These are phyloP conservation scores for Thripadectes ignobilis DNA, from an alignment of 2,797 vertebrate genomes.

Conservation along the genomic window DNA sequence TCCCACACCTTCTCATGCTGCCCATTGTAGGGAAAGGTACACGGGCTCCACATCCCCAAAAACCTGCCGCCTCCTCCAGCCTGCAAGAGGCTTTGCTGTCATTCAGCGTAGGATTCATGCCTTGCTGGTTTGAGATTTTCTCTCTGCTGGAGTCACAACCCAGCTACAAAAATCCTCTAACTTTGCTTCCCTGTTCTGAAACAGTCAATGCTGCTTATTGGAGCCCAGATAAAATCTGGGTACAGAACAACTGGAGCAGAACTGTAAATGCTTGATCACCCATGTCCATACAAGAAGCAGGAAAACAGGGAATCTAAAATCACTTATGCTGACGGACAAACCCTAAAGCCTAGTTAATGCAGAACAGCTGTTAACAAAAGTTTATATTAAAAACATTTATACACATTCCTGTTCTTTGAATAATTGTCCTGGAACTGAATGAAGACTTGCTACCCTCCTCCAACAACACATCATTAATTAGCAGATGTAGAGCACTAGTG, in stretches of 20 bases:
- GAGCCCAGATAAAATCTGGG: not conserved
- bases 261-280: not conserved
- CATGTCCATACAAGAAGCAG: not conserved
- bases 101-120: rapidly evolving
- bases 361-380: not conserved
- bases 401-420: not conserved
- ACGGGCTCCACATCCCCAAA: not conserved
- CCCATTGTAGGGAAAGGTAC: not conserved
- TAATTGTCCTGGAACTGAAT: not conserved
- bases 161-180: not conserved
- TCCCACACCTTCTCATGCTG: rapidly evolving
- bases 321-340: not conserved
- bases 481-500: not conserved
- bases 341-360: not conserved
- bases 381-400: not conserved
- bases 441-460: not conserved
- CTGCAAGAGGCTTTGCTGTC: not conserved
- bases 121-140: not conserved
- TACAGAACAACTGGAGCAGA: not conserved
- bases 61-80: not conserved
- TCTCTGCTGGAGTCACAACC: not conserved
- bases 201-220: rapidly evolving
- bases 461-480: not conserved
- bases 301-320: not conserved
- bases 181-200: not conserved